A percentile compares a stretch with the other conserved stretches of the same genome.
Evolutionary conservation across 2,888 invertebrate genomes (phyloP).

Genomic region (Branchipolynoe longqiensis): DNA sequence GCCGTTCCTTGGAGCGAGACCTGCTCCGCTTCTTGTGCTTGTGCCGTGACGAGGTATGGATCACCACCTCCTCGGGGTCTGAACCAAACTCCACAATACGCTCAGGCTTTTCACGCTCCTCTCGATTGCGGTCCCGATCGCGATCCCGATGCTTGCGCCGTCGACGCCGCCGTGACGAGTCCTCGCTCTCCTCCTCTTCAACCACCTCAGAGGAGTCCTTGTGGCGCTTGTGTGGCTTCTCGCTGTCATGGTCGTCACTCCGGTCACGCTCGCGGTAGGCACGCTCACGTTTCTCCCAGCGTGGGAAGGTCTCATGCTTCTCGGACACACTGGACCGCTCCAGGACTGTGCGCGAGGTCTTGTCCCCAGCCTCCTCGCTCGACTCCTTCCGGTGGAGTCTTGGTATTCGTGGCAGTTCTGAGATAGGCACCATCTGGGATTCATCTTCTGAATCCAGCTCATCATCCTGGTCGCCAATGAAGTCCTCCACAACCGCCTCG

Average conservation of each 20-base stretch:
- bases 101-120: background rate
- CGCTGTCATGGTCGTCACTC: constrained; percentile 62
- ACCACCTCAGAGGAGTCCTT: background rate
- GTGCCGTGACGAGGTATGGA: background rate
- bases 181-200: constrained; percentile 16
- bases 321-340: constrained; percentile 49
- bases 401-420: constrained; percentile 74
- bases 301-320: constrained; percentile 57
- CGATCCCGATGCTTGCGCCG: constrained; percentile 18
- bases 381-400: constrained; percentile 76
- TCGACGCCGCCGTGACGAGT: background rate
- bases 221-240: constrained; percentile 34
- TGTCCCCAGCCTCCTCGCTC: constrained; percentile 59
- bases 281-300: constrained; percentile 62
- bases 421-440: constrained; percentile 67
- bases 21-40: constrained; percentile 64
- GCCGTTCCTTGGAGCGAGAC: constrained; percentile 68
- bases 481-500: constrained; percentile 12
- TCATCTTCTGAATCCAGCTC: constrained; percentile 45
- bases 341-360: constrained; percentile 45
- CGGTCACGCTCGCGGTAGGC: constrained; percentile 48
- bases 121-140: constrained; percentile 39
- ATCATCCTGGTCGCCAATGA: constrained; percentile 37
- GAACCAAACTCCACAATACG: background rate
- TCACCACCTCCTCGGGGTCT: background rate